Percentiles rank a stretch among this genome's conserved stretches.
Conservation (phyloP, 2,888 invertebrate species). For the Drosophila fungiperda region DNA sequence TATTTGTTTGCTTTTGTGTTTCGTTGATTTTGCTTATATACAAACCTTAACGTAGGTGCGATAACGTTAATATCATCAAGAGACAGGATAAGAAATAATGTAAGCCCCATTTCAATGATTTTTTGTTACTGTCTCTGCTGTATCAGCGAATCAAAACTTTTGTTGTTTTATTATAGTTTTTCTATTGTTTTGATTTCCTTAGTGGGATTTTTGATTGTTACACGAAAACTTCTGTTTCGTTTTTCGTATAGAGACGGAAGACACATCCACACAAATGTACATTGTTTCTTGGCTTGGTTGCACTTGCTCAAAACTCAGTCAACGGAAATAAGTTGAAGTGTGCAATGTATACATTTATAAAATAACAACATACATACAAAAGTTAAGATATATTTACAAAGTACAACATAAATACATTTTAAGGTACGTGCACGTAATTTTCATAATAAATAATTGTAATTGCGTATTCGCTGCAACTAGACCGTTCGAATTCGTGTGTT, state of each 20-base stretch:
- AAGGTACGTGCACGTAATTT: background rate
- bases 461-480: constrained; percentile 30
- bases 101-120: background rate
- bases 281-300: constrained; percentile 36
- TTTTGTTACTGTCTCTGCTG: constrained; percentile 1
- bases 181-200: constrained; percentile 53
- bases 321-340: constrained; percentile 70
- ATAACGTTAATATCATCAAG: background rate
- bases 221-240: constrained; percentile 61
- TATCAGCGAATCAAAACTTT: constrained; percentile 28
- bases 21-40: background rate
- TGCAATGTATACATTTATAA: constrained; percentile 32
- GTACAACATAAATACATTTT: background rate
- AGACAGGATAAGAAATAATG: background rate
- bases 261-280: constrained; percentile 9
- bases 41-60: constrained; percentile 14
- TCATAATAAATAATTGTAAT: constrained; percentile 2
- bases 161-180: constrained; percentile 17
- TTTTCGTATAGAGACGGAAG: constrained; percentile 60
- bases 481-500: constrained; percentile 43
- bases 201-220: constrained; percentile 47
- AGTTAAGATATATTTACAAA: constrained; percentile 13
- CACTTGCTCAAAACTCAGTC: constrained; percentile 69
- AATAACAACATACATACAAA: constrained; percentile 11
- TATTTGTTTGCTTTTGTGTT: constrained; percentile 19